A percentile compares a stretch with the other conserved stretches of the same genome.
Evolutionary conservation across 2,888 invertebrate species (phyloP).

Genomic region (Cremastinae sp.): DNA sequence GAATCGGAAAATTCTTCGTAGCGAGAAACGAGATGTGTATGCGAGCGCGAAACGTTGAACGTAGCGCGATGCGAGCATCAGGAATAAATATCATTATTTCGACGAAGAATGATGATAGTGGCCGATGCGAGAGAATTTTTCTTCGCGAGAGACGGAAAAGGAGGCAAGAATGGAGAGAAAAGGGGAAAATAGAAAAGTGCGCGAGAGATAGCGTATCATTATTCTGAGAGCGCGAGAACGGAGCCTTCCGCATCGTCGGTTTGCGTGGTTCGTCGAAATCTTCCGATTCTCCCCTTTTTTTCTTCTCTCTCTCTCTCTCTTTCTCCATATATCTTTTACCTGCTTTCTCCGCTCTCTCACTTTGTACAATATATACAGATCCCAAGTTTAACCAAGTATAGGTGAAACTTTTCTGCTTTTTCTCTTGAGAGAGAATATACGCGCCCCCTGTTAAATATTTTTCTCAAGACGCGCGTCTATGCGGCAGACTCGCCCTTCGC

Average conservation of each 20-base stretch:
- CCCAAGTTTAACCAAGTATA: not conserved
- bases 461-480: constrained; percentile 36
- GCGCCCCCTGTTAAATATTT: constrained; percentile 34
- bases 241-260: constrained; percentile 52
- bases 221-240: constrained; percentile 47
- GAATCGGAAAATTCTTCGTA: constrained; percentile 27
- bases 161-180: constrained; percentile 42
- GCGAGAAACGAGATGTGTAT: constrained; percentile 7
- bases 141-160: constrained; percentile 3
- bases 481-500: not conserved
- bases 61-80: constrained; percentile 9
- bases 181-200: not conserved
- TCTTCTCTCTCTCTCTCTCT: constrained; percentile 8
- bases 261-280: constrained; percentile 13
- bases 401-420: not conserved
- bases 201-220: constrained; percentile 41
- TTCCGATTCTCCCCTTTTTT: not conserved
- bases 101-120: constrained; percentile 58
- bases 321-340: constrained; percentile 1
- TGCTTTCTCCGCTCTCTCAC: constrained; percentile 36
- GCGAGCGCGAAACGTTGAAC: constrained; percentile 9
- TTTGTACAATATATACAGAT: too few species aligned
- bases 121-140: constrained; percentile 6
- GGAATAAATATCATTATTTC: constrained; percentile 63
- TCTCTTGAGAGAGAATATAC: constrained; percentile 15